Conservation (phyloP, 2,888 invertebrate species). For the Apodemia duryi region DNA sequence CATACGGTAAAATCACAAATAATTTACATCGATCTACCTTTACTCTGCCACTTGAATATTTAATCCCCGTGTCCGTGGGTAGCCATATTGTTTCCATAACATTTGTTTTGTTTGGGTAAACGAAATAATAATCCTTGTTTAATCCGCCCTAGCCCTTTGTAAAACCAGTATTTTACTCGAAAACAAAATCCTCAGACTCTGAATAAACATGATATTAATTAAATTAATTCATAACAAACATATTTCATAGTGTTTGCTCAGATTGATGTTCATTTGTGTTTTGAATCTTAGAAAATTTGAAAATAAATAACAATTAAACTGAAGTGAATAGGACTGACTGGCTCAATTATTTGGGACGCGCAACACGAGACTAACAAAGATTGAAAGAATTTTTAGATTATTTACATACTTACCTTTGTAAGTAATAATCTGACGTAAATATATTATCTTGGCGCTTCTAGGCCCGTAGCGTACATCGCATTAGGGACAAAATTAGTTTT, state of each 20-base stretch:
- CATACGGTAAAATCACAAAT: neutral
- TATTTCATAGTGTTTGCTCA: neutral
- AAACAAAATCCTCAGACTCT: neutral
- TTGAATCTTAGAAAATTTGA: neutral
- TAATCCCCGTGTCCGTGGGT: neutral
- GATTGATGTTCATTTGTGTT: neutral
- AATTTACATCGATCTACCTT: conserved; percentile 9
- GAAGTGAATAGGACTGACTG: no score
- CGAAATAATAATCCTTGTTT: conserved; percentile 13
- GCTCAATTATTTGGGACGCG: no score
- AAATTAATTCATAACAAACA: conserved; percentile 7
- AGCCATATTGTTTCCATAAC: conserved; percentile 12
- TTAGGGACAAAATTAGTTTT: no score
- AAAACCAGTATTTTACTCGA: neutral
- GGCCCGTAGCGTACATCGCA: no score
- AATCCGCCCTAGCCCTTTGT: conserved; percentile 1
- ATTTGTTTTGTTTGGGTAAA: conserved; percentile 6
- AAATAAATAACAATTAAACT: neutral
- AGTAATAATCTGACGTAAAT: no score
- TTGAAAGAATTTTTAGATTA: no score
- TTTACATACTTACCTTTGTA: no score
- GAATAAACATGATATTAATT: conserved; percentile 12
- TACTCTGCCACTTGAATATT: neutral
- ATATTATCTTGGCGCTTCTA: no score
- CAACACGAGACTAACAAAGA: no score